These are phyloP conservation scores for Chauna torquata DNA, from an alignment of 2,113 vertebrate genomes.

Conservation along the genomic window DNA sequence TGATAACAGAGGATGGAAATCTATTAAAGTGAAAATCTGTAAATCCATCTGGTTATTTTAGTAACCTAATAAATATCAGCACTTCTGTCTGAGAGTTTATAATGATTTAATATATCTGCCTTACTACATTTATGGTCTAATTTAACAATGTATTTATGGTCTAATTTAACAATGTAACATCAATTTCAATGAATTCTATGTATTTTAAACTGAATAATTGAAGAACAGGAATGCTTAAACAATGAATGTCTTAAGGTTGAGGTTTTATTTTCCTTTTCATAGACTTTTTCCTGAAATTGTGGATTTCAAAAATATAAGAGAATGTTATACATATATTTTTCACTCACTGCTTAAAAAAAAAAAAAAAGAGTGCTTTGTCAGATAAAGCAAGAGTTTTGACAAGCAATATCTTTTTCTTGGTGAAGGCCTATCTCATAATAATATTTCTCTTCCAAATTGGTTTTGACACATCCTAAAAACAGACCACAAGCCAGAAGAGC, in stretches of 20 bases:
- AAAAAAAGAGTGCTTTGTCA: not conserved
- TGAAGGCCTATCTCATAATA: not conserved
- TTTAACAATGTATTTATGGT: not conserved
- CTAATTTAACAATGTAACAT: not conserved
- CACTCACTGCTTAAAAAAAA: not conserved
- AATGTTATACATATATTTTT: not conserved
- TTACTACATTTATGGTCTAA: not conserved
- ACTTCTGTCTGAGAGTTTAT: not conserved
- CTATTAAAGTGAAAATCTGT: not conserved
- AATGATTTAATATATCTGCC: not conserved
- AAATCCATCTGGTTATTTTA: conserved; percentile 5
- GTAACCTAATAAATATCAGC: not conserved
- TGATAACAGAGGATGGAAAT: not conserved
- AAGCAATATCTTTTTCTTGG: not conserved
- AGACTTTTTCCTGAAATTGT: not conserved
- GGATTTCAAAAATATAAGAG: not conserved
- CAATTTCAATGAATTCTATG: not conserved
- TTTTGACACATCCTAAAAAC: not conserved
- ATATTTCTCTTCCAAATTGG: not conserved
- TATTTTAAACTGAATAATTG: not conserved
- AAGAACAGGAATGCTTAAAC: not conserved
- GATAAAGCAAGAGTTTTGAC: not conserved
- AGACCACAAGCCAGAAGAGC: not conserved
- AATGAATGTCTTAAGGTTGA: not conserved
- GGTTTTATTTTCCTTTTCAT: not conserved